Base-by-base conservation (phyloP, 2,888 invertebrate genomes). In the Drosophila maculinotata region DNA sequence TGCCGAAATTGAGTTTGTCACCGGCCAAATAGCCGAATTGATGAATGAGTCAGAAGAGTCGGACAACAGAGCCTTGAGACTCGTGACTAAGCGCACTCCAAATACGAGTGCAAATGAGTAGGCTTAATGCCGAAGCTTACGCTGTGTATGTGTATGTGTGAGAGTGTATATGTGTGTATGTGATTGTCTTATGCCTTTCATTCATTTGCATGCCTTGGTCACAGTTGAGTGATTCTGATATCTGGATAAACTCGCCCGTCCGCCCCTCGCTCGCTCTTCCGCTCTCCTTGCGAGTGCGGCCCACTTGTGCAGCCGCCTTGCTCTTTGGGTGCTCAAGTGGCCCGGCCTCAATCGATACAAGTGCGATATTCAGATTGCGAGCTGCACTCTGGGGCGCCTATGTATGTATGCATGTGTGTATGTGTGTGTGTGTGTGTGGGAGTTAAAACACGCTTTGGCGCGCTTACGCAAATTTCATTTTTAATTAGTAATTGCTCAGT, bases 121-220 rank as follows among this genome's bases (percentile, higher is more conserved):
- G 84, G 78, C 84, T 75, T 83, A 64, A 75, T 63, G 76, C 71
- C 48, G 28, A 51, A 57, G 62, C 53, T 62, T 54, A 47, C 8
- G 17, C 31, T 26, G 44, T 47, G 28, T 31, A 33, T 31, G 28
- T 20, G 20, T 8, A 6, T 17, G 12, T 15, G 26, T 26, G 31
- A 48, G 33, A 48, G 1, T 15, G 15, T 28, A 14, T 57, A 15
- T 30, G 15, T 52, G 38, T 38, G 23, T 47, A 33, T 45, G 49
- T 56, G 51, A 36, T 36, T 25, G 53, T 59, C 62, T 80, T 69
- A 45, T 69, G 76, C 71, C 74, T 74, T 69, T 74, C 74, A 70
- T 66, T 78, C 66, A 82, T 82, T 78, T 82, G 79, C 82, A 82
- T 85, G 63, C 52, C 73, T 54, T 70, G 70, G 76, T 76, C 66